Base-by-base conservation (phyloP, 92 coral and sea anemone genomes). In the Zoanthus solanderi region DNA sequence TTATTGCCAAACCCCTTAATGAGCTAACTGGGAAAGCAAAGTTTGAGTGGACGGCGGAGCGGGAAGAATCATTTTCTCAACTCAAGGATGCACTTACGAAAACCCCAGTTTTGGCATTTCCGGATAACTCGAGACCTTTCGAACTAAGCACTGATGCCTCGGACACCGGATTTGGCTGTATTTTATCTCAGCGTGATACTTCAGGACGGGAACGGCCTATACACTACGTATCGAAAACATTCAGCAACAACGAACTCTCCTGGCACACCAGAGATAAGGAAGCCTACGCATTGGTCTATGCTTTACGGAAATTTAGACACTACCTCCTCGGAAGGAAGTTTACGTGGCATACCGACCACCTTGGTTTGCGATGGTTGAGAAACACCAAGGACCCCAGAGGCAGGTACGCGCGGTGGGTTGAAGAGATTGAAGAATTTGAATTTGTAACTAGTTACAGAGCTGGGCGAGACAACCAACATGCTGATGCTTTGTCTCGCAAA, bases 141-240 rank as follows among this genome's bases (percentile, higher is more conserved):
- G 88, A 89, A 76, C 87, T 81, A 65, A 89, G 93, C 89, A 90
- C 84, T 9, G 93, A 87, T 87, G 90, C 88, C 0, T 90, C 90
- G 32, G 93, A 91, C 78, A 78, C 87, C 29, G 90, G 90, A 17
- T 79, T 85, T 30, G 83, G 90, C 60, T 93, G 93, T 82, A 31
- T 93, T 53, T 76, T 93, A 60, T 90, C 46, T 0, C 46, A 69
- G 17, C 73, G 73, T 16, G 88, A 88, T 76, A 76, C 79, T 45
- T 79, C 71, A 31, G 92, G 90, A 30, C 72, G 75, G 63, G 90
- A 88, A 10, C 92, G 71, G 72, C 76, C 87, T 13, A 88, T 84
- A 45, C 81, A 83, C 72, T 92, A 84, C 60, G 23, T 87, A 63
- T 85, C 89, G 9, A 89, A 85, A 88, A 53, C 89, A 8, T 50